These are phyloP conservation scores for Artemia sinica DNA, from an alignment of 2,888 invertebrate species.

Conservation along the genomic window DNA sequence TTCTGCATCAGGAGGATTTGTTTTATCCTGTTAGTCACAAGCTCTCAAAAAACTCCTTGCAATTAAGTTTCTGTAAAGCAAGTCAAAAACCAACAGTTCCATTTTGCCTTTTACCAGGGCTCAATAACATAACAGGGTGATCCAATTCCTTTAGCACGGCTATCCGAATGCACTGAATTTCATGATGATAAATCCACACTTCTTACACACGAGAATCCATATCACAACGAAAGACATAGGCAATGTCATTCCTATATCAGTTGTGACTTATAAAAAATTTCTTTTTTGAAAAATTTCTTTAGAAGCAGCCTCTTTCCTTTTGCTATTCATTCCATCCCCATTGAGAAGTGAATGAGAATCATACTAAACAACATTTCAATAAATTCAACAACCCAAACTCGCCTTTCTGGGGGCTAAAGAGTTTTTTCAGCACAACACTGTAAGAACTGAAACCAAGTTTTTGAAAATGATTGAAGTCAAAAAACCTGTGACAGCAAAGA, in stretches of 20 bases:
- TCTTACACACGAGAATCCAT: slow-evolving; percentile 54
- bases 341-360: slow-evolving; percentile 30
- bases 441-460: slow-evolving; percentile 30
- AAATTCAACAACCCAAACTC: slow-evolving; percentile 32
- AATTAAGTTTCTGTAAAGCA: background rate
- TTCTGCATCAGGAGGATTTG: slow-evolving; percentile 44
- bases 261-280: slow-evolving; percentile 49
- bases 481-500: slow-evolving; percentile 37
- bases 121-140: background rate
- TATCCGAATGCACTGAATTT: background rate
- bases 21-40: slow-evolving; percentile 38
- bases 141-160: background rate
- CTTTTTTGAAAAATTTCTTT: slow-evolving; percentile 52
- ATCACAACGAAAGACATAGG: slow-evolving; percentile 67
- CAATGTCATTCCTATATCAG: slow-evolving; percentile 39
- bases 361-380: slow-evolving; percentile 32
- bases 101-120: background rate
- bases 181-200: slow-evolving; percentile 61
- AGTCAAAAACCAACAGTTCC: background rate
- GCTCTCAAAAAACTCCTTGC: slow-evolving; percentile 7
- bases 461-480: slow-evolving; percentile 30
- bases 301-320: slow-evolving; percentile 51
- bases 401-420: slow-evolving; percentile 28
- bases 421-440: slow-evolving; percentile 27
- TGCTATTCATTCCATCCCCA: slow-evolving; percentile 64